phyloP scores from a whole-genome alignment of 2,888 invertebrate genomes.

The Pseudoips prasinana region DNA sequence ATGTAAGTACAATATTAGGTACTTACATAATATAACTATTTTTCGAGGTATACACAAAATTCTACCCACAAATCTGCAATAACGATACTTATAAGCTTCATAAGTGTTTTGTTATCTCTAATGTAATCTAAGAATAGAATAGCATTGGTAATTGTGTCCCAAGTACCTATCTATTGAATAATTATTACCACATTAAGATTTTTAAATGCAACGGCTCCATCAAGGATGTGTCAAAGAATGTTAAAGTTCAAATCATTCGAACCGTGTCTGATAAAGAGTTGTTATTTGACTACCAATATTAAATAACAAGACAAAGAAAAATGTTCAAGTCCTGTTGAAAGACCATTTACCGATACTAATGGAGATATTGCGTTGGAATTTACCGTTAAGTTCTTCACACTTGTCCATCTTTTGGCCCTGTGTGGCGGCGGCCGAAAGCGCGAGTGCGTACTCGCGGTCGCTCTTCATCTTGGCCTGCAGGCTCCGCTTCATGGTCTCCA shows the following conservation, averaged over 20 bases:
- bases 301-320: background rate
- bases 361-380: no score
- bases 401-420: constrained; percentile 93
- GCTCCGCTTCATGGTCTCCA: constrained; percentile 95
- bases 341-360: constrained; percentile 16
- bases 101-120: no score
- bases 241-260: background rate
- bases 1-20: no score
- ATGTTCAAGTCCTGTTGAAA: background rate
- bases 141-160: no score
- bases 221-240: constrained; percentile 4
- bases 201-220: constrained; percentile 28
- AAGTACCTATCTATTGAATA: no score
- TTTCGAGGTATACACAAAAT: no score
- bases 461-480: constrained; percentile 93
- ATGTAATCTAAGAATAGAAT: no score
- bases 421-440: constrained; percentile 89
- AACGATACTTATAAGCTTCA: no score
- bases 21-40: no score
- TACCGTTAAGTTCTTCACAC: constrained; percentile 86
- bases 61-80: no score
- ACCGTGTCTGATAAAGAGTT: no score
- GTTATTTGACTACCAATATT: background rate
- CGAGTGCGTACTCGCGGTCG: constrained; percentile 94
- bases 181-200: background rate